Evolutionary conservation across 2,888 invertebrate species (phyloP), one percentile per base, ranked within the genome.

Genomic region (Ormyrus labotus): DNA sequence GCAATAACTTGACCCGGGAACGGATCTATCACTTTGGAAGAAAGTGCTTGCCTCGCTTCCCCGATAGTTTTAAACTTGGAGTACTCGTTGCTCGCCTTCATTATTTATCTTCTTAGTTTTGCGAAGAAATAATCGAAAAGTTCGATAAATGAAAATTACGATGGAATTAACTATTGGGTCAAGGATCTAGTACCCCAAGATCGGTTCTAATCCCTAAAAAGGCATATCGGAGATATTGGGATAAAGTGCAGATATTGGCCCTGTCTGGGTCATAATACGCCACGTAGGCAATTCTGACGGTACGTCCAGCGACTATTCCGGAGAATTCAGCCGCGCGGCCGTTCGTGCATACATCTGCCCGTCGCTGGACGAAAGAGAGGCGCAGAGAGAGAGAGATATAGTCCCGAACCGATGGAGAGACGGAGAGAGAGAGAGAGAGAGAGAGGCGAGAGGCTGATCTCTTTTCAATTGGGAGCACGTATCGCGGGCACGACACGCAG

Each of bases 391-490:
- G 34, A 34, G 34, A 34, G 34, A 34, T 4, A 34, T 34, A 34
- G 34, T 34, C 34, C 13, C 34, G 63, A 6, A 57, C 8, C 9
- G 11, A 13, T 58, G 10, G 6, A 58, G 7, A 60, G 34, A 60
- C 19, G 34, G 8, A 34, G 34, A 60, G 7, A 58, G 10, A 9
- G 11, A 19, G 19, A 60, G 60, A 60, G 19, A 19, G 60, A 34
- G 19, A 60, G 60, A 60, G 19, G 9, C 11, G 45, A 61, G 5
- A 34, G 34, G 34, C 9, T 64, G 10, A 4, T 72, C 68, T 68
- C 73, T 73, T 67, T 73, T 78, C 78, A 78, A 68, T 68, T 55
- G 72, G 48, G 13, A 58, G 57, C 70, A 70, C 64, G 70, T 64
- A 70, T 55, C 48, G 45, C 45, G 50, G 34, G 34, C 6, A 11